Conservation (phyloP, 2,888 invertebrate genomes). For the Byasa hedistus region DNA sequence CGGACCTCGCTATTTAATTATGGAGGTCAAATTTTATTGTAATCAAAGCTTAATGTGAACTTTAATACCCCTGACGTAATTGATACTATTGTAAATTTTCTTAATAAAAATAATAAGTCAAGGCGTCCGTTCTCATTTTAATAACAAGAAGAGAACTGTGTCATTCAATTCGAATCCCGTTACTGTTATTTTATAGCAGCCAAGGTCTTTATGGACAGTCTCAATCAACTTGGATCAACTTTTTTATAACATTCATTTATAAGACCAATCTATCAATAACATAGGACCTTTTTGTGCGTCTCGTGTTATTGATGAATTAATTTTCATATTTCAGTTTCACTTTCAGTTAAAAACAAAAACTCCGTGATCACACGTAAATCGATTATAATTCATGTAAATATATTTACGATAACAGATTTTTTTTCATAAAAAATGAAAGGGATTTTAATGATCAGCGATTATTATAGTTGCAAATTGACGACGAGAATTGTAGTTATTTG, state of each 20-base stretch:
- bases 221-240: conserved; percentile 40
- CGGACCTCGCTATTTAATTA: conserved; percentile 59
- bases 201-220: conserved; percentile 35
- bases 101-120: background rate
- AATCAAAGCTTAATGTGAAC: conserved; percentile 42
- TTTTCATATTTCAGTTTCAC: conserved; percentile 12
- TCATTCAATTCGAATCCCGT: background rate
- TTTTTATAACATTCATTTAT: conserved; percentile 36
- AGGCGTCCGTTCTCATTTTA: background rate
- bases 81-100: background rate
- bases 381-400: background rate
- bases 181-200: conserved; percentile 32
- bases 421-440: background rate
- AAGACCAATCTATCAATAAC: conserved; percentile 17
- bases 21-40: conserved; percentile 54
- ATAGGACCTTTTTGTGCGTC: conserved; percentile 10
- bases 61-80: background rate
- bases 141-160: background rate
- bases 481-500: too few relatives aligned
- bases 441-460: background rate
- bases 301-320: conserved; percentile 23
- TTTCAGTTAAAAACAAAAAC: conserved; percentile 14
- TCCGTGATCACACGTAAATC: conserved; percentile 4
- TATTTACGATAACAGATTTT: background rate
- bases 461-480: too few relatives aligned